Evolutionary conservation across 2,797 vertebrate species (phyloP), one percentile per base, ranked within the genome.

Genomic region (Diplodus sargus): DNA sequence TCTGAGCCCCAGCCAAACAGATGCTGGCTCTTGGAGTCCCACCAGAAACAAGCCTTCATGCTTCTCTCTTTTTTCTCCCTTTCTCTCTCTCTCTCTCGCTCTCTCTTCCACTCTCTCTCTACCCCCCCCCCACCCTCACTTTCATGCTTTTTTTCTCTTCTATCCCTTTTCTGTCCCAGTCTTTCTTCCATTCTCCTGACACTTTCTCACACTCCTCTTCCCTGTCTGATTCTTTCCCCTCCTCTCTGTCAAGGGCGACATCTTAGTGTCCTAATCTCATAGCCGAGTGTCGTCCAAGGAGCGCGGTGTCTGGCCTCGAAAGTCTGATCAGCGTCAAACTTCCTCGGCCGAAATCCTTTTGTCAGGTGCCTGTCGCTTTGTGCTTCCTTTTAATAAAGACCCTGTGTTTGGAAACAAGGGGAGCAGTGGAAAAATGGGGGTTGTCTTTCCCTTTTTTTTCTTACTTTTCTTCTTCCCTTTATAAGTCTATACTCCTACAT

Each of bases 1-100:
- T 93, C 94, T 94, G 93, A 94, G 90, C 76, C 65, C 70, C 84
- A 93, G 95, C 94, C 94, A 95, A 95, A 95, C 94, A 95, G 95
- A 95, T 95, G 95, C 94, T 93, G 92, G 92, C 89, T 93, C 92
- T 93, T 94, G 94, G 93, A 94, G 87, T 94, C 89, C 86, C 92
- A 94, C 94, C 94, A 94, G 93, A 93, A 90, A 93, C 88, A 91
- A 93, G 91, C 91, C 94, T 95, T 93, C 93, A 90, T 93, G 91
- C 90, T 90, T 89, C 81, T 85, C 87, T 90, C 86, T 89, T 74
- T 88, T 71, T 70, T 89, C 74, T 85, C 79, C 66, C 86, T 85
- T 39, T 85, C 76, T 84, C 74, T 87, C 84, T 83, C 71, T 74
- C 78, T 68, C 70, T 76, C 75, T 39, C 9, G 17, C 39, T 76